Percentiles rank a stretch among this genome's conserved stretches.
Evolutionary conservation across 2,888 invertebrate genomes (phyloP).

Genomic region (Eupithecia pulchellata): DNA sequence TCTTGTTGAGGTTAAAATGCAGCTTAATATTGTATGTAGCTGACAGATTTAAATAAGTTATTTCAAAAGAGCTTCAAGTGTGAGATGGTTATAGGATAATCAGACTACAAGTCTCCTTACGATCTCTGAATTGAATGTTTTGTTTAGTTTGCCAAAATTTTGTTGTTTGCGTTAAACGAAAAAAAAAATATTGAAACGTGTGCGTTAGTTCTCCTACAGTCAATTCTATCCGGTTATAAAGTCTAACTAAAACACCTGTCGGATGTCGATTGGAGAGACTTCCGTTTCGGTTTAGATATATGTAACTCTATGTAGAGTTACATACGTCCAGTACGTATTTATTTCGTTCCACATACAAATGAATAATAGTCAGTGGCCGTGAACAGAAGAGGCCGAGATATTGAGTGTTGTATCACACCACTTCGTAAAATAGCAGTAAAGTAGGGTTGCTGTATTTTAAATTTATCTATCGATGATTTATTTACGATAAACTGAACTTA

Average conservation of each 20-base stretch:
- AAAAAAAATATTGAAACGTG: too few species aligned
- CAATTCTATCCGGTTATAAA: background rate
- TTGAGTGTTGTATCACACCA: constrained; percentile 65
- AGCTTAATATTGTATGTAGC: too few species aligned
- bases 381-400: constrained; percentile 75
- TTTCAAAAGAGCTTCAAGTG: too few species aligned
- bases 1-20: background rate
- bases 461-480: constrained; percentile 28
- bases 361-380: constrained; percentile 77
- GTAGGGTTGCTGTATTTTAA: constrained; percentile 34
- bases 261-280: background rate
- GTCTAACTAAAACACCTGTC: background rate
- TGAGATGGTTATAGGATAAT: too few species aligned
- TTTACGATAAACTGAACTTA: constrained; percentile 20
- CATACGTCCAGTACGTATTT: constrained; percentile 33
- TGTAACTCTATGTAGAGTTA: background rate
- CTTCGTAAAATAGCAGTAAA: constrained; percentile 45
- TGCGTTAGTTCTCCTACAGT: background rate
- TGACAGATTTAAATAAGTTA: too few species aligned
- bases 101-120: too few species aligned
- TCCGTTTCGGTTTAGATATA: background rate
- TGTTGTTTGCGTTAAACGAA: too few species aligned
- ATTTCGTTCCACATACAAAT: constrained; percentile 58
- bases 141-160: too few species aligned
- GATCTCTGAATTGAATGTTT: too few species aligned